phyloP scores from a whole-genome alignment of 1,140 invertebrate genomes.

The Sinella curviseta region DNA sequence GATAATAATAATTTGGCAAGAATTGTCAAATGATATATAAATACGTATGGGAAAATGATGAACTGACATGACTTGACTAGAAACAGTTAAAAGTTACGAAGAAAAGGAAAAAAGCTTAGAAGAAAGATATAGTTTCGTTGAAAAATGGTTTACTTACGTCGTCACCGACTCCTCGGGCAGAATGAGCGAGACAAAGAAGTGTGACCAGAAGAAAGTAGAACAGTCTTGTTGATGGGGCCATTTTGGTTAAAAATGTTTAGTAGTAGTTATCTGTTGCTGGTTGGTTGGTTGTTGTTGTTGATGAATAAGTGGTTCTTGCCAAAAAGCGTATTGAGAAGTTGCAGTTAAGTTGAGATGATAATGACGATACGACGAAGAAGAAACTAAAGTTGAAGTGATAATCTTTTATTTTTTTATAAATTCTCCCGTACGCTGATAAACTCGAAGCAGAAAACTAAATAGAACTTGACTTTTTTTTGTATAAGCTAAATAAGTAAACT shows the following conservation, averaged over 20 bases:
- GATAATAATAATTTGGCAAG: background rate
- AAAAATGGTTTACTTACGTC: slow-evolving; percentile 33
- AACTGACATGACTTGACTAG: background rate
- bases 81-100: background rate
- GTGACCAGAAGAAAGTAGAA: slow-evolving; percentile 44
- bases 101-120: background rate
- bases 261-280: too few relatives aligned
- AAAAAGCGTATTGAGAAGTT: too few relatives aligned
- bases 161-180: slow-evolving; percentile 35
- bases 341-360: too few relatives aligned
- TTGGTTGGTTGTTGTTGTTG: background rate
- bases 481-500: too few relatives aligned
- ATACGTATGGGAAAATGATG: background rate
- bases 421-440: too few relatives aligned
- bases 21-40: background rate
- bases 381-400: too few relatives aligned
- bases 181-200: slow-evolving; percentile 41
- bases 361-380: too few relatives aligned
- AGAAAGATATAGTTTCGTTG: background rate
- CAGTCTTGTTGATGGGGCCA: slow-evolving; percentile 45
- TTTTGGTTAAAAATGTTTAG: slow-evolving; percentile 22
- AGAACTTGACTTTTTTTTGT: too few relatives aligned
- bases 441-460: too few relatives aligned
- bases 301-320: too few relatives aligned
- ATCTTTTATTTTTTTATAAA: too few relatives aligned